Evolutionary conservation across 1,140 invertebrate species (phyloP), one percentile per base, ranked within the genome.

Genomic region (Sinonovacula constricta): DNA sequence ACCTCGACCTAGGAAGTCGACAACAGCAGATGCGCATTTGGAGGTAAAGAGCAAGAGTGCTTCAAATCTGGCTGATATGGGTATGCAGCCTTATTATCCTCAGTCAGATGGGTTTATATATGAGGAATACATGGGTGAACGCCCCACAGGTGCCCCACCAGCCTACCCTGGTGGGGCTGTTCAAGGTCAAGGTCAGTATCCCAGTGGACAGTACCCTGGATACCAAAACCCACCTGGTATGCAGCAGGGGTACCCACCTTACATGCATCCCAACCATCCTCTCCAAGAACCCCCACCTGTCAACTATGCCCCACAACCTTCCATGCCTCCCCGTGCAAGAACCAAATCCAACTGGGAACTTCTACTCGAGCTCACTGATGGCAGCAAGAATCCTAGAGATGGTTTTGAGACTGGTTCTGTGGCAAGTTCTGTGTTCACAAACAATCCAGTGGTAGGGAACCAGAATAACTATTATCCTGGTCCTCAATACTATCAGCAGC

Each of bases 1-100:
- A 81, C 81, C 81, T 51, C 82, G 80, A 74, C 86, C 86, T 14
- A 62, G 86, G 31, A 86, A 86, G 56, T 85, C 83, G 18, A 51
- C 59, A 34, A 79, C 51, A 66, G 75, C 68, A 3, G 71, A 57
- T 24, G 67, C 62, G 31, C 45, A 65, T 22, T n/a, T 78, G 15
- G 75, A 69, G 34, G 75, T 62, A 15, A 33, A 4, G 12, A 34
- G 22, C 15, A 70, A 62, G 28, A 78, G 57, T 70, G 36, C 28
- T 34, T 57, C 53, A 53, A 70, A 78, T 54, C 57, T 69, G 36
- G 59, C 56, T 36, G 75, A 60, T 24, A 26, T 22, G n/a, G 51
- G 51, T 34, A 30, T 24, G 28, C 66, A 76, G 26, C 36, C 57
- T n/a, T 69, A 78, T 49, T 53, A 69, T 26, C 66, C 67, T 15